Conservation (phyloP, 2,113 vertebrate genomes). For the Lonchura striata region DNA sequence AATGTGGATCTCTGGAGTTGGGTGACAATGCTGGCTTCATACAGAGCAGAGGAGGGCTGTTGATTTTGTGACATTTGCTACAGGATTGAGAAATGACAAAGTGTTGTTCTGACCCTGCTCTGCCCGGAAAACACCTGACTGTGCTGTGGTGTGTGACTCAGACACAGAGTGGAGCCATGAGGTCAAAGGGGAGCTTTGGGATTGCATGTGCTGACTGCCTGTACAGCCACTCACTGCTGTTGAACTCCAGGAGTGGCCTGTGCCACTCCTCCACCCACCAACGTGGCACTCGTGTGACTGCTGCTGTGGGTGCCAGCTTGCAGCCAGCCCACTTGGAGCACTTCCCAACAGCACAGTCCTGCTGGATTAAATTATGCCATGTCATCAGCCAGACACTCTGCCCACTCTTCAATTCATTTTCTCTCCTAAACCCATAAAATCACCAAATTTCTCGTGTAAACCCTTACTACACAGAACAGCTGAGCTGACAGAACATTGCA, state of each 20-base stretch:
- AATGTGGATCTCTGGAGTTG: neutral
- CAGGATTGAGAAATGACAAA: neutral
- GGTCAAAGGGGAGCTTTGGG: neutral
- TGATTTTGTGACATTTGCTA: neutral
- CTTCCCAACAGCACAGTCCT: neutral
- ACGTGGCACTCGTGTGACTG: fast-evolving
- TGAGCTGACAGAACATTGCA: neutral
- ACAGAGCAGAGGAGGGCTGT: neutral
- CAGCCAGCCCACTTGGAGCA: fast-evolving
- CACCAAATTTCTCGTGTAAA: neutral
- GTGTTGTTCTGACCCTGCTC: neutral
- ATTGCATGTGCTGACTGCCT: neutral
- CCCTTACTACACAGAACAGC: neutral
- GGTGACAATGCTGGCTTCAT: neutral
- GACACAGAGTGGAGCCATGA: neutral
- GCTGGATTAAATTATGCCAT: neutral
- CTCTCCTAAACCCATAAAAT: neutral
- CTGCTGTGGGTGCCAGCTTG: neutral
- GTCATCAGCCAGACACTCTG: neutral
- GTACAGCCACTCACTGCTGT: neutral
- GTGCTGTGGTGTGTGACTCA: neutral
- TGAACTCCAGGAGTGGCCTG: neutral
- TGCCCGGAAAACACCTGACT: neutral
- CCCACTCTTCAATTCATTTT: fast-evolving
- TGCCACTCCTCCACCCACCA: neutral